Percentiles rank a stretch among this genome's conserved stretches.
These are phyloP conservation scores for Festucalex cinctus DNA, from an alignment of 2,113 vertebrate species.

Conservation along the genomic window DNA sequence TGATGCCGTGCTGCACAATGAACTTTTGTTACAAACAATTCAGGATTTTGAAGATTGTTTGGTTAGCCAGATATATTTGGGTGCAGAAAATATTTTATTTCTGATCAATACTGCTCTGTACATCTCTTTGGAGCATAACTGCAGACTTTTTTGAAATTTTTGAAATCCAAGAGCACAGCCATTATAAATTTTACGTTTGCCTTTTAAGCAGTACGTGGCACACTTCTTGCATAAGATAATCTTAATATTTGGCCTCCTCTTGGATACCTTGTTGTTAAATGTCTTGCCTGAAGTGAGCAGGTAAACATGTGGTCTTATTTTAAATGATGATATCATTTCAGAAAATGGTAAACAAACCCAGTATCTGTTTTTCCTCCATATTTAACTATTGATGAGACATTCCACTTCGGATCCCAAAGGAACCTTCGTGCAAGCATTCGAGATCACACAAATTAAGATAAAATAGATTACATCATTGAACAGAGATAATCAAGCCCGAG, in stretches of 20 bases:
- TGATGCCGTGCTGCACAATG: background rate
- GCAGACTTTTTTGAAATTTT: background rate
- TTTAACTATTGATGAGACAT: background rate
- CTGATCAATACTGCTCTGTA: background rate
- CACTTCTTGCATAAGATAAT: background rate
- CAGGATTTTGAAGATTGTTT: background rate
- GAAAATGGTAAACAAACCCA: background rate
- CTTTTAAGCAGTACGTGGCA: background rate
- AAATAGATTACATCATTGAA: background rate
- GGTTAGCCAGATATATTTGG: background rate
- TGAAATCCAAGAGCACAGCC: background rate
- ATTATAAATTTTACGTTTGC: background rate
- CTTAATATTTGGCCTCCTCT: background rate
- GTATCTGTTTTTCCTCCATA: background rate
- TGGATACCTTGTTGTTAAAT: background rate
- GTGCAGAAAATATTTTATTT: background rate
- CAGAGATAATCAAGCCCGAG: background rate
- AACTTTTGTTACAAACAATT: background rate
- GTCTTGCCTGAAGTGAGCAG: background rate
- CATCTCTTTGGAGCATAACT: background rate
- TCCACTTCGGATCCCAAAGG: background rate
- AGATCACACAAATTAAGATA: background rate
- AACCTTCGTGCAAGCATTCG: background rate
- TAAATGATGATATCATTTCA: background rate
- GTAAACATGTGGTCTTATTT: background rate